A percentile compares a stretch with the other conserved stretches of the same genome.
Conservation (phyloP, 2,888 invertebrate genomes). For the Prionchulus punctatus region DNA sequence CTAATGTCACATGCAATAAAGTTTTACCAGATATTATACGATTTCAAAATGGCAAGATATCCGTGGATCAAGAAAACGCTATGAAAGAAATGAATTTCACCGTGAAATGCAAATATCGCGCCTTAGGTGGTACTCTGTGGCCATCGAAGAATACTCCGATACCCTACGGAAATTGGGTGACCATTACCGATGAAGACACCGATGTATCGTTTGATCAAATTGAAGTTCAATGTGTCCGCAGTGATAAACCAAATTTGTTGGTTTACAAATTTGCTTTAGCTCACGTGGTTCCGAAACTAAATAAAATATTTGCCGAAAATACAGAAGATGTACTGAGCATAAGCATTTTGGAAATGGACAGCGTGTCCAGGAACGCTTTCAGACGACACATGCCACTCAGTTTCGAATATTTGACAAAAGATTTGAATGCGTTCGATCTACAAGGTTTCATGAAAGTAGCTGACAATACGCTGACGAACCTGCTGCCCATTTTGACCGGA, state of each 20-base stretch:
- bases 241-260: too few relatives aligned
- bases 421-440: slow-evolving; percentile 54
- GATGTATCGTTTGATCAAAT: not conserved
- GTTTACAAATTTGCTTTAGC: not conserved
- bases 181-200: not conserved
- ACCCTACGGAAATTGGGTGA: not conserved
- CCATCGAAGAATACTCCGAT: not conserved
- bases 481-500: slow-evolving; percentile 61
- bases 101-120: not conserved
- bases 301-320: too few relatives aligned
- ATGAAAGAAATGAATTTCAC: too few relatives aligned
- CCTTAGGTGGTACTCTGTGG: not conserved
- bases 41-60: too few relatives aligned
- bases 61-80: too few relatives aligned
- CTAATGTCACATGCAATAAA: not conserved
- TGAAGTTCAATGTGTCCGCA: too few relatives aligned
- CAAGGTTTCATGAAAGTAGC: slow-evolving; percentile 76
- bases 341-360: not conserved
- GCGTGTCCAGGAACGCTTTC: not conserved
- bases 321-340: not conserved
- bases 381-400: not conserved
- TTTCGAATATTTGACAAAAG: slow-evolving; percentile 41
- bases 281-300: not conserved
- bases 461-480: slow-evolving; percentile 77
- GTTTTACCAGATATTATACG: not conserved